phyloP scores from a whole-genome alignment of 1,140 invertebrate species.

The Rhysida immarginata region DNA sequence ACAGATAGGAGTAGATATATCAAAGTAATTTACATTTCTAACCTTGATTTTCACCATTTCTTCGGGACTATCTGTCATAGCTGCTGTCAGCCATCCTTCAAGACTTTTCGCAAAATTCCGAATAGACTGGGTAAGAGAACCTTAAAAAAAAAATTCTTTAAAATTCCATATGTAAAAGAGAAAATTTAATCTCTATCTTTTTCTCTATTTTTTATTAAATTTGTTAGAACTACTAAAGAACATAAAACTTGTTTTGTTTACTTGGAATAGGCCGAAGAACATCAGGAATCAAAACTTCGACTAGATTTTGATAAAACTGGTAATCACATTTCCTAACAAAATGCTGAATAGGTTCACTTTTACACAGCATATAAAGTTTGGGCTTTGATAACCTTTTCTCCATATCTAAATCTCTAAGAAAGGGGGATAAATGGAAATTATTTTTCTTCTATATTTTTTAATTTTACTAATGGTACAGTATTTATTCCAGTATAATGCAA shows the following conservation, averaged over 20 bases:
- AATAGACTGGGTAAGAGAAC: conserved; percentile 81
- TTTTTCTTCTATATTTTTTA: too few relatives aligned
- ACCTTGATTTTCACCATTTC: conserved; percentile 71
- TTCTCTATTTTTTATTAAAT: too few relatives aligned
- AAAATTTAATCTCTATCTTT: not conserved
- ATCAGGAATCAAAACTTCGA: conserved; percentile 90
- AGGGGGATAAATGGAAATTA: not conserved
- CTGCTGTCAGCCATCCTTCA: conserved; percentile 70
- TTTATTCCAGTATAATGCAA: too few relatives aligned
- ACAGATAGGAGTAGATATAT: too few relatives aligned
- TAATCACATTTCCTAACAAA: conserved; percentile 71
- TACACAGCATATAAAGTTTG: conserved; percentile 41
- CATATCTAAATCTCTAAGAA: conserved; percentile 79
- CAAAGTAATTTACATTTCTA: too few relatives aligned
- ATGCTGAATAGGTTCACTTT: conserved; percentile 44
- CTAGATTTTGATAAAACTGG: conserved; percentile 87
- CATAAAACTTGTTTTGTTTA: too few relatives aligned
- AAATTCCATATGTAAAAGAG: too few relatives aligned
- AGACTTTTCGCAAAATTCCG: conserved; percentile 84
- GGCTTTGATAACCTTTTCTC: conserved; percentile 48
- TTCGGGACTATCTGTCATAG: conserved; percentile 70
- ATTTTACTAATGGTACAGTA: too few relatives aligned
- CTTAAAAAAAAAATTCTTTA: conserved; percentile 29
- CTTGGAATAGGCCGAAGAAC: conserved; percentile 86
- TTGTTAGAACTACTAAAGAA: too few relatives aligned